Percentiles rank a stretch among this genome's conserved stretches.
Conservation (phyloP, 2,888 invertebrate genomes). For the Periphyllus acericola region DNA sequence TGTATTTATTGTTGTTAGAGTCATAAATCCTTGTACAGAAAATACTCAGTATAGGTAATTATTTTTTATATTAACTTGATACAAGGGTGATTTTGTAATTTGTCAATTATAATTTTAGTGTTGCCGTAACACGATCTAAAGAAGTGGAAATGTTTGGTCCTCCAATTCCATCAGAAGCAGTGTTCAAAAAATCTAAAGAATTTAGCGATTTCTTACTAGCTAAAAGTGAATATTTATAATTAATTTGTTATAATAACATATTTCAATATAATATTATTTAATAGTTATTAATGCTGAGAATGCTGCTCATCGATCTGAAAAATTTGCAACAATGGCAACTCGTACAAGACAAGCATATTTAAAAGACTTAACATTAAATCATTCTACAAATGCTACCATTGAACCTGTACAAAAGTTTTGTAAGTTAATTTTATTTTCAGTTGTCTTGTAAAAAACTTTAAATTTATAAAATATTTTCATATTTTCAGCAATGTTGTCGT, state of each 20-base stretch:
- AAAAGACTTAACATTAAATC: conserved; percentile 89
- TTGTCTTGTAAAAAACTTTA: background rate
- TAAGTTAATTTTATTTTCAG: conserved; percentile 69
- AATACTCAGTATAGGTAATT: conserved; percentile 85
- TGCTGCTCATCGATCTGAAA: conserved; percentile 94
- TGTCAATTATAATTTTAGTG: conserved; percentile 65
- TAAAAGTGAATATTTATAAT: conserved; percentile 72
- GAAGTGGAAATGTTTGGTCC: conserved; percentile 97
- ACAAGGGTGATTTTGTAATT: conserved; percentile 4
- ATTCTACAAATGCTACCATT: conserved; percentile 81
- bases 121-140: conserved; percentile 80
- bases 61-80: conserved; percentile 5
- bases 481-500: conserved; percentile 77
- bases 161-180: conserved; percentile 87
- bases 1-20: conserved; percentile 92
- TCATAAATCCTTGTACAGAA: conserved; percentile 89
- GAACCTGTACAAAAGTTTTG: conserved; percentile 89
- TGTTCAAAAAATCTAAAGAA: conserved; percentile 88
- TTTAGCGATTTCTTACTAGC: conserved; percentile 95
- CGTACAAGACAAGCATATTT: conserved; percentile 94
- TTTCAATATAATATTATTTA: conserved; percentile 9
- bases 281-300: conserved; percentile 94
- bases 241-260: background rate
- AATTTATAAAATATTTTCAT: conserved; percentile 62
- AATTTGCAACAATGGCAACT: conserved; percentile 96